Percentiles rank a stretch among this genome's conserved stretches.
These are phyloP conservation scores for Wasmannia auropunctata DNA, from an alignment of 1,140 invertebrate genomes.

Conservation along the genomic window DNA sequence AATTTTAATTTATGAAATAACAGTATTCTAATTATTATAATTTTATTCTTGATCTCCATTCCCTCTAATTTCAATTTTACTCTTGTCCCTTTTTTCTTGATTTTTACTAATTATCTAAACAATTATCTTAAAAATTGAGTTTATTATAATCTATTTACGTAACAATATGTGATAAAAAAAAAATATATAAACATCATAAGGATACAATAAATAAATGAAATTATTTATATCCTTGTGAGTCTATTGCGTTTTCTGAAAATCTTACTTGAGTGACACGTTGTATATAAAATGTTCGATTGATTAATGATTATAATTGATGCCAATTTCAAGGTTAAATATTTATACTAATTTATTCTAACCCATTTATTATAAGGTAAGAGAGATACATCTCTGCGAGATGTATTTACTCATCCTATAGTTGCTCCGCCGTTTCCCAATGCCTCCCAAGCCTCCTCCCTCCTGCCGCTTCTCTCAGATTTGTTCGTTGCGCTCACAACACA, in stretches of 20 bases:
- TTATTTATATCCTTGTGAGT: neutral
- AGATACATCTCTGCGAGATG: neutral
- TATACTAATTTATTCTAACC: neutral
- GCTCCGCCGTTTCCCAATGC: neutral
- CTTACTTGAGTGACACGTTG: neutral
- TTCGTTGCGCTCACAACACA: neutral
- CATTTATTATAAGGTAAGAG: neutral
- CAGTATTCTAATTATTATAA: too few relatives aligned
- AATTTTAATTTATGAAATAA: too few relatives aligned
- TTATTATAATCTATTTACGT: neutral
- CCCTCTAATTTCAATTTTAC: neutral
- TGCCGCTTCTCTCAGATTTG: neutral
- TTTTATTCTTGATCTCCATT: too few relatives aligned
- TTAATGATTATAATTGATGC: neutral
- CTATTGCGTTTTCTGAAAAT: neutral
- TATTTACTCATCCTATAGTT: neutral
- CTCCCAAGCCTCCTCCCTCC: neutral
- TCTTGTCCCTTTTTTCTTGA: neutral
- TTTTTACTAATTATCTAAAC: neutral
- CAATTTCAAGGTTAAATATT: neutral
- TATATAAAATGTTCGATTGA: neutral
- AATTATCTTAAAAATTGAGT: neutral
- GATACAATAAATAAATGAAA: too few relatives aligned
- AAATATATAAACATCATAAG: too few relatives aligned
- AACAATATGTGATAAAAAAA: neutral